phyloP scores from a whole-genome alignment of 2,113 vertebrate genomes.

The Mugil cephalus region DNA sequence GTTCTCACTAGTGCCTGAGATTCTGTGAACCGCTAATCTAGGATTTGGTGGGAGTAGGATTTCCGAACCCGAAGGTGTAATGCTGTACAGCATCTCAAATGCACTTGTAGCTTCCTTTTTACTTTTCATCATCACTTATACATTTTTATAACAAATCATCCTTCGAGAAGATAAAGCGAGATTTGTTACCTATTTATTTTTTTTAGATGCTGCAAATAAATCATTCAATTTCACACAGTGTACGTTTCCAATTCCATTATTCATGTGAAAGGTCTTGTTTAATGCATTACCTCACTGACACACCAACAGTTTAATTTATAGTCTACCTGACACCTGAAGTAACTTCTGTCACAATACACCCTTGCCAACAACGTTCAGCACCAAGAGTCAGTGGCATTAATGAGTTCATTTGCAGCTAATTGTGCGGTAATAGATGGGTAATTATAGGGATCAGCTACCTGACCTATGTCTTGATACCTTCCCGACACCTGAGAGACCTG shows the following conservation, averaged over 20 bases:
- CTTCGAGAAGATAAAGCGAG: constrained; percentile 9
- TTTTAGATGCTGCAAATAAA: background rate
- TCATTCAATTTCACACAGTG: background rate
- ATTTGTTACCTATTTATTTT: background rate
- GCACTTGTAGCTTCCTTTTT: constrained; percentile 54
- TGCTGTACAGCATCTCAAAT: constrained; percentile 67
- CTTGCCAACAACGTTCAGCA: background rate
- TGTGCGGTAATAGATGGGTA: constrained; percentile 55
- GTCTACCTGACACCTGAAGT: constrained; percentile 42
- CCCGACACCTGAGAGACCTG: constrained; percentile 49
- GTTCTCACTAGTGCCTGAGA: constrained; percentile 71
- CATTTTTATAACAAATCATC: constrained; percentile 15
- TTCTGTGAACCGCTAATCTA: constrained; percentile 75
- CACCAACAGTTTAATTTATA: constrained; percentile 35
- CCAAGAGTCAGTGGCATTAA: constrained; percentile 52
- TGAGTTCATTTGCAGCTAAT: constrained; percentile 63
- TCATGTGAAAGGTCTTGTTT: constrained; percentile 8
- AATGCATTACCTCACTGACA: constrained; percentile 11
- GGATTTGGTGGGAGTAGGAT: constrained; percentile 68
- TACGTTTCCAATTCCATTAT: background rate
- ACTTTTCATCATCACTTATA: constrained; percentile 31
- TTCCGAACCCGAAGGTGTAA: constrained; percentile 65
- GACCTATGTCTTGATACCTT: constrained; percentile 41
- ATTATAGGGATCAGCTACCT: constrained; percentile 56
- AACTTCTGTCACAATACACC: constrained; percentile 36